Percentiles rank a stretch among this genome's conserved stretches.
Conservation (phyloP, 1,140 invertebrate genomes). For the Rhynchophorus ferrugineus region DNA sequence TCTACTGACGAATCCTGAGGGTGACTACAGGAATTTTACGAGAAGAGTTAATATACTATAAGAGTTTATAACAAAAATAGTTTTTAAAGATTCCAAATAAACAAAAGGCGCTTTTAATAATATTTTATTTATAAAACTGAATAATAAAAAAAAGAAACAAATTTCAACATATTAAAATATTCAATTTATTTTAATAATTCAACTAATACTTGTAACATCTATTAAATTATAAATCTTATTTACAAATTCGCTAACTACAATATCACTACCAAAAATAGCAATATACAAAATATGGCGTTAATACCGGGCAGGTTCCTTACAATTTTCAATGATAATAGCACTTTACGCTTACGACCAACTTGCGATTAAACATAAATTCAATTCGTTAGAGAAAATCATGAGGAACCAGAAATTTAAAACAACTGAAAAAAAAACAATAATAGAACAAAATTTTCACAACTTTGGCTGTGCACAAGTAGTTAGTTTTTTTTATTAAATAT, state of each 20-base stretch:
- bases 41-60: no score
- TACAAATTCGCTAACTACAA: conserved; percentile 29
- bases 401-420: no score
- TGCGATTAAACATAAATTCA: no score
- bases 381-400: no score
- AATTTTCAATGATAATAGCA: no score
- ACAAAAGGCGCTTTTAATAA: no score
- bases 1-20: no score
- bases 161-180: conserved; percentile 29
- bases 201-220: conserved; percentile 35
- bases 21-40: no score
- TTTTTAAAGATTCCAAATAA: no score
- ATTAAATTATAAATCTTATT: conserved; percentile 28
- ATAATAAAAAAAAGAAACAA: background rate
- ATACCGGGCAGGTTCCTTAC: background rate
- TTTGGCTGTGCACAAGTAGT: conserved; percentile 32
- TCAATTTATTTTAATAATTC: conserved; percentile 31
- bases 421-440: conserved; percentile 13
- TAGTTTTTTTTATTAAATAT: conserved; percentile 11
- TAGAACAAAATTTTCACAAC: conserved; percentile 5
- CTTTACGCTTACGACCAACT: no score
- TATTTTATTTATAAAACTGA: background rate
- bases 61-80: no score
- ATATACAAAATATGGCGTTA: conserved; percentile 11
- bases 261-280: conserved; percentile 26